Evolutionary conservation across 2,888 invertebrate genomes (phyloP).

Genomic region (Leucozona laternaria): DNA sequence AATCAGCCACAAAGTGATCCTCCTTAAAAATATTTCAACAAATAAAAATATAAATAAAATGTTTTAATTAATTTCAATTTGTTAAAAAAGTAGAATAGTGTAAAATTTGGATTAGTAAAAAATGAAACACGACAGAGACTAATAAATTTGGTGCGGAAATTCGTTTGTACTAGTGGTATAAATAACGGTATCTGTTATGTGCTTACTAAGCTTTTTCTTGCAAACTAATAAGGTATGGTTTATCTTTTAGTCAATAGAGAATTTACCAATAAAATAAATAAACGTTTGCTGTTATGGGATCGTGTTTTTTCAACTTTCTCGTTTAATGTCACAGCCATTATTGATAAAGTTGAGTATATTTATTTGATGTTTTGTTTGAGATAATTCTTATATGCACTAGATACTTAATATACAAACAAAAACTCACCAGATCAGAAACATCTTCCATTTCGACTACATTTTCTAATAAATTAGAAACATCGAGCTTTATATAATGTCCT

Average conservation of each 20-base stretch:
- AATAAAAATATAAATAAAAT: too few species aligned
- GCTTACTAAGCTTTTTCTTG: not conserved
- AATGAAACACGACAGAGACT: not conserved
- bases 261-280: too few species aligned
- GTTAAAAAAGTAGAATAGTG: not conserved
- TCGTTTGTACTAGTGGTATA: too few species aligned
- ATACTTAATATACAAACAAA: not conserved
- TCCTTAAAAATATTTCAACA: conserved; percentile 40
- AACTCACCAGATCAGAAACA: conserved; percentile 84
- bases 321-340: not conserved
- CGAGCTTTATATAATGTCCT: conserved; percentile 91
- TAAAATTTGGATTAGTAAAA: not conserved
- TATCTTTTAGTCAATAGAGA: not conserved
- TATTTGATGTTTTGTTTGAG: not conserved
- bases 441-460: conserved; percentile 94
- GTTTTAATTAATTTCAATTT: not conserved
- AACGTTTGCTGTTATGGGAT: not conserved
- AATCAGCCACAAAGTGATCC: conserved; percentile 58
- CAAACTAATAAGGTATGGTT: not conserved
- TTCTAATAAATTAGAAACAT: conserved; percentile 93
- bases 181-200: not conserved
- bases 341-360: not conserved
- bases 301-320: not conserved
- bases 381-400: not conserved
- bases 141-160: not conserved